Base-by-base conservation (phyloP, 2,797 vertebrate genomes). In the Melanotaenia maccullochi region DNA sequence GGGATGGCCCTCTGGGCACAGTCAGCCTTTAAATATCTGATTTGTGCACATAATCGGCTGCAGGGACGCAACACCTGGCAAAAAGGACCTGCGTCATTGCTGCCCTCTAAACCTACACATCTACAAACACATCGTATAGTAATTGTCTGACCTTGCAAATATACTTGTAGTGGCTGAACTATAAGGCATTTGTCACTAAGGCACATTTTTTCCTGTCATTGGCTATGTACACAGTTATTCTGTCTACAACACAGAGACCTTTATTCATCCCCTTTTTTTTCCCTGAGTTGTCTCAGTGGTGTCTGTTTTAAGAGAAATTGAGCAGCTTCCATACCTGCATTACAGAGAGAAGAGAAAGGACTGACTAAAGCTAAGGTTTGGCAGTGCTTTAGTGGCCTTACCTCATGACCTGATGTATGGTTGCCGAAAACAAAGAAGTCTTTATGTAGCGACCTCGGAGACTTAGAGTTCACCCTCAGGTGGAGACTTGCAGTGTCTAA, bases 141-240 rank as follows among this genome's bases (percentile, higher is more conserved):
- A 75, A 92, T 90, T 92, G 93, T 95, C 83, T 88, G 93, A 90
- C 89, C 89, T 92, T 94, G 94, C 95, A 95, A 96, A 95, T 96
- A 96, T 95, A 95, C 93, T 93, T 71, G 81, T 86, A 77, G 94
- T 94, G 94, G 88, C 90, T 91, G 92, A 92, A 90, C 87, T 82
- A 71, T 73, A 80, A 76, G 73, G 33, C 83, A 88, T 93, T 92
- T 91, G 86, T 93, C 86, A 86, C 84, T 83, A 64, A 88, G 85
- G 78, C 84, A 89, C 75, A 71, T 87, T 65, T 85, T 86, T 79
- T 81, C 87, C 81, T 88, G 79, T 40, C n/a, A 68, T 85, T 92
- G 90, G 85, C 86, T 91, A 71, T 84, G 82, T 71, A 87, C 80
- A 85, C 83, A 90, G 59, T 90, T 88, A 76, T 67, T 90, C 75